These are phyloP conservation scores for Dendrocincla fuliginosa DNA, from an alignment of 2,797 vertebrate genomes.

Conservation along the genomic window DNA sequence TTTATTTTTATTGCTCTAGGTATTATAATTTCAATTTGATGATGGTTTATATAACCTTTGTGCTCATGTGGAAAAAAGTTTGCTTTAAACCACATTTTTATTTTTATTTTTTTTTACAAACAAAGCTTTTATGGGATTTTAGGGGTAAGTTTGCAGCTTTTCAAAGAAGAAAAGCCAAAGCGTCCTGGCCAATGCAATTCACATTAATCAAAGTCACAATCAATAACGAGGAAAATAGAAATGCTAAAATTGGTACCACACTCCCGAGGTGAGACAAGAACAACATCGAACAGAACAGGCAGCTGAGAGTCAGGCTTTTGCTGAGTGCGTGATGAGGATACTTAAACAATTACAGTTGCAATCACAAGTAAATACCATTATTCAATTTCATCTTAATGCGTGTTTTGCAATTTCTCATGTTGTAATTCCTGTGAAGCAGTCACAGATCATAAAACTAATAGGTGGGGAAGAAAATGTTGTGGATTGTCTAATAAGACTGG, in stretches of 20 bases:
- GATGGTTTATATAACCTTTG: background rate
- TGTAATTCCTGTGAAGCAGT: background rate
- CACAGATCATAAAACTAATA: conserved; percentile 30
- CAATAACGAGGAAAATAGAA: background rate
- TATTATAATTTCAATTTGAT: background rate
- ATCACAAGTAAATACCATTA: background rate
- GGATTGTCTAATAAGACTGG: background rate
- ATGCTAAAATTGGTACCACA: background rate
- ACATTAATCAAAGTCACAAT: background rate
- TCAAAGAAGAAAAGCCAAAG: background rate
- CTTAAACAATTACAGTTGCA: conserved; percentile 9
- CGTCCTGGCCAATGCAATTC: background rate
- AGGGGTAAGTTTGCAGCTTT: background rate
- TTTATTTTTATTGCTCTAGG: background rate
- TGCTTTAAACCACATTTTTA: background rate
- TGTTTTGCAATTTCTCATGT: background rate
- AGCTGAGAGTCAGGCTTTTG: background rate
- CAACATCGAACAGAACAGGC: background rate
- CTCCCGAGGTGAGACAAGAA: background rate
- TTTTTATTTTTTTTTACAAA: background rate
- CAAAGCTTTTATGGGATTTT: background rate
- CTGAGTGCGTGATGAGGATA: background rate
- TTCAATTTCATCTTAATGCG: background rate
- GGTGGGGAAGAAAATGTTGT: conserved; percentile 1
- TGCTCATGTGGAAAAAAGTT: background rate